A percentile compares a stretch with the other conserved stretches of the same genome.
These are phyloP conservation scores for Ligdia adustata DNA, from an alignment of 2,888 invertebrate genomes.

Conservation along the genomic window DNA sequence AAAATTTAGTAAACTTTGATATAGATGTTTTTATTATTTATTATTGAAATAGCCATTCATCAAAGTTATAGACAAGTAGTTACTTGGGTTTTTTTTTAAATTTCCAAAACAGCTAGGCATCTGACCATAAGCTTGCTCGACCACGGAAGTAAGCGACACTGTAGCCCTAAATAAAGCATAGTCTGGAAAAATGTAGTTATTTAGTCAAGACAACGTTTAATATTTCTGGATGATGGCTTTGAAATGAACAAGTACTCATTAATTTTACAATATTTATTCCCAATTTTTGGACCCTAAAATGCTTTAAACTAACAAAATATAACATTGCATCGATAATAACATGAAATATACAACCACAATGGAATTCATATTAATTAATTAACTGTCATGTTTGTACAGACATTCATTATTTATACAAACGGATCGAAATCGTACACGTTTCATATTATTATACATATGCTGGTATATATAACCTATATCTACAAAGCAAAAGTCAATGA, in stretches of 20 bases:
- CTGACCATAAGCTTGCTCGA: no score
- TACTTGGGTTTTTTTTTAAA: no score
- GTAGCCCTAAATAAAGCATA: no score
- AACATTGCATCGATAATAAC: slow-evolving; percentile 73
- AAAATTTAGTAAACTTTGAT: slow-evolving; percentile 1
- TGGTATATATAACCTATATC: slow-evolving; percentile 11
- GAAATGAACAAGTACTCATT: slow-evolving; percentile 66
- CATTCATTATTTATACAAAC: slow-evolving; percentile 6
- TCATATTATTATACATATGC: slow-evolving; percentile 22
- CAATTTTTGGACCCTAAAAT: slow-evolving; percentile 90
- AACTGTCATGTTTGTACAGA: slow-evolving; percentile 1
- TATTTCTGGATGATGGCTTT: slow-evolving; percentile 16
- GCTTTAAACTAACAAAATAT: slow-evolving; percentile 86
- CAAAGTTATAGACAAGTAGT: no score
- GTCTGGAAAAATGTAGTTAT: no score
- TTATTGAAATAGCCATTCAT: no score
- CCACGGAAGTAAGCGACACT: no score
- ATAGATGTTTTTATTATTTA: no score
- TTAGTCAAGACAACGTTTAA: no score
- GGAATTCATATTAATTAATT: slow-evolving; percentile 6
- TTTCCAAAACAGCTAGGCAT: no score
- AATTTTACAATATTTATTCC: slow-evolving; percentile 87
- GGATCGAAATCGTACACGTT: slow-evolving; percentile 14
- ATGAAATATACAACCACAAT: slow-evolving; percentile 18
- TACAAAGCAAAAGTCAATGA: slow-evolving; percentile 24